phyloP scores from a whole-genome alignment of 2,113 vertebrate genomes.

The Nycticryphes semicollaris region DNA sequence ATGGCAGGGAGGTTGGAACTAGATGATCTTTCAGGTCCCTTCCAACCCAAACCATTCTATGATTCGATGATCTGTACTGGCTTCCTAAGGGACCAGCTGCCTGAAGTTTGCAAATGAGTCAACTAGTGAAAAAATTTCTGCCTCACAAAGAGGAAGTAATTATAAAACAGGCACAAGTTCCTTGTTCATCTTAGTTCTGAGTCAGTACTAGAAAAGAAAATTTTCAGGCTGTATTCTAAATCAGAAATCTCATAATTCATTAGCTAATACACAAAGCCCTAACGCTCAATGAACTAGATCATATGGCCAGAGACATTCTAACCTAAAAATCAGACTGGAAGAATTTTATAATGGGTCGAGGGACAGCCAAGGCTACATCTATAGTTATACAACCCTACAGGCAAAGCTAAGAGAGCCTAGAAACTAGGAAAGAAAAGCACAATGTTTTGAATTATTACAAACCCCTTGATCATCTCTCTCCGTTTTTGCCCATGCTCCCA shows the following conservation, averaged over 20 bases:
- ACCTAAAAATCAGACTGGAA: not conserved
- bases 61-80: not conserved
- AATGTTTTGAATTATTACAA: not conserved
- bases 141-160: not conserved
- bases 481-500: not conserved
- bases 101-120: not conserved
- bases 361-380: not conserved
- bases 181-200: not conserved
- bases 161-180: not conserved
- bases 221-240: not conserved
- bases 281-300: not conserved
- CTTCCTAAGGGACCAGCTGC: not conserved
- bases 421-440: not conserved
- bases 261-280: not conserved
- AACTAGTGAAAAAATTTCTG: not conserved
- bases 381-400: not conserved
- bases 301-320: not conserved
- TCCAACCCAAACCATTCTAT: not conserved
- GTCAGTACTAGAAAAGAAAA: not conserved
- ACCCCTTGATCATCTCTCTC: not conserved
- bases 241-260: not conserved
- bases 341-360: not conserved
- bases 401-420: not conserved
- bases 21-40: not conserved
- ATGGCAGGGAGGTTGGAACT: not conserved